Evolutionary conservation across 2,113 vertebrate species (phyloP), one percentile per base, ranked within the genome.

Genomic region (Apus apus): DNA sequence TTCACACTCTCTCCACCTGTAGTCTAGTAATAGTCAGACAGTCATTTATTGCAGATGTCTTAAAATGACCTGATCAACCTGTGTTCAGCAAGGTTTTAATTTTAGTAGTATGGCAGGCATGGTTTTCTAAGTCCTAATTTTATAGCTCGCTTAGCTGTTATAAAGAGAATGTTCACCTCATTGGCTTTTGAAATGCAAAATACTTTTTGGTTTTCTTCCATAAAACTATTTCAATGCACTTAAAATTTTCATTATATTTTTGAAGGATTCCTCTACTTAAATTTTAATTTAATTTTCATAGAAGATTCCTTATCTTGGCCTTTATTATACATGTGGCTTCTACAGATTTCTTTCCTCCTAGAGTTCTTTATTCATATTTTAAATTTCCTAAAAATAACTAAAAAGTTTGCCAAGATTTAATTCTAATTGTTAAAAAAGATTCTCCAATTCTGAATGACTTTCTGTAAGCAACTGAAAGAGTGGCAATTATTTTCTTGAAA

Each of bases 121-220:
- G 8, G 56, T 60, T 60, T 53, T 57, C 1, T 46, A 89, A 92
- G 56, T 85, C 60, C 34, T 80, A 72, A 72, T 68, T 56, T 92
- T 65, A 51, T 15, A 72, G 46, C 34, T 66, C 40, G 78, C 25
- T 66, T 36, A 76, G 25, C 36, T 75, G 66, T 58, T 77, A 68
- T 22, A 38, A 64, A 89, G 45, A 86, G 27, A 92, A 73, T 48
- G 79, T 87, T 85, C 22, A 79, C 88, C 85, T 95, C 78, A 82
- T 48, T 86, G n/a, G 48, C 58, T 93, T 81, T 74, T 74, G n/a
- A 90, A 89, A 93, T 65, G n/a, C 46, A 78, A 70, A 94, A 76
- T 50, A 74, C 15, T 85, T 51, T 80, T 46, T 58, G 1, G 58
- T 62, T 88, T 76, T 89, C 60, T 93, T 90, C 87, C 67, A 50